These are phyloP conservation scores for Montipora efflorescens DNA, from an alignment of 64 coral and sea anemone genomes.

Conservation along the genomic window DNA sequence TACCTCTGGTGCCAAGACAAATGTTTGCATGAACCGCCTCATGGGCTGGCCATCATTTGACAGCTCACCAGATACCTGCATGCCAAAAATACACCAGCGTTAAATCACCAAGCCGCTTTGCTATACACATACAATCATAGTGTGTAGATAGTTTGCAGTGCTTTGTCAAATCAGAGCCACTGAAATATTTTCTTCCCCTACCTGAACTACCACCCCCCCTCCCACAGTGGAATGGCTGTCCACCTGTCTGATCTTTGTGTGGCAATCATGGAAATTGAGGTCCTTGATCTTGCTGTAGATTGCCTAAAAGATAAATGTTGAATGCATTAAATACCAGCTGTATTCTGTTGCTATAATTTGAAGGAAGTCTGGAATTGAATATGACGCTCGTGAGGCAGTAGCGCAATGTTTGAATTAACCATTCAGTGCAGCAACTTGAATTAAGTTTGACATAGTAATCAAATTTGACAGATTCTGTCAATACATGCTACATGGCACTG, in stretches of 20 bases:
- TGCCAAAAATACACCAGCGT: background rate
- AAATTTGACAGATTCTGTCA: no score
- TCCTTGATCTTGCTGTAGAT: constrained; percentile 94
- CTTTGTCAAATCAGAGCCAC: no score
- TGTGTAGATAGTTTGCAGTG: background rate
- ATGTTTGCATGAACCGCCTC: constrained; percentile 96
- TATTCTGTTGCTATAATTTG: background rate
- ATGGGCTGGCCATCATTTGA: constrained; percentile 98
- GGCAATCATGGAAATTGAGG: constrained; percentile 94
- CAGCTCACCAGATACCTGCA: constrained; percentile 95
- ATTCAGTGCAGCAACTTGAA: no score
- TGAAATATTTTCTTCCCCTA: background rate
- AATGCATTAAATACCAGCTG: no score
- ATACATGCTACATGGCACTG: no score
- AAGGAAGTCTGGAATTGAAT: no score
- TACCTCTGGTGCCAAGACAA: constrained; percentile 97
- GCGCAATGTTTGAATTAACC: no score
- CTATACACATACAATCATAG: background rate
- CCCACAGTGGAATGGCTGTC: constrained; percentile 97
- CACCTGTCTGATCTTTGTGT: constrained; percentile 95
- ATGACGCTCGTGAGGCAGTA: no score
- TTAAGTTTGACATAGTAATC: no score
- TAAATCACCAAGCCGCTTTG: background rate
- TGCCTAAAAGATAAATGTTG: constrained; percentile 47
- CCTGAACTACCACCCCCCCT: constrained; percentile 93